Base-by-base conservation (phyloP, 2,113 vertebrate species). In the Bufo gargarizans region DNA sequence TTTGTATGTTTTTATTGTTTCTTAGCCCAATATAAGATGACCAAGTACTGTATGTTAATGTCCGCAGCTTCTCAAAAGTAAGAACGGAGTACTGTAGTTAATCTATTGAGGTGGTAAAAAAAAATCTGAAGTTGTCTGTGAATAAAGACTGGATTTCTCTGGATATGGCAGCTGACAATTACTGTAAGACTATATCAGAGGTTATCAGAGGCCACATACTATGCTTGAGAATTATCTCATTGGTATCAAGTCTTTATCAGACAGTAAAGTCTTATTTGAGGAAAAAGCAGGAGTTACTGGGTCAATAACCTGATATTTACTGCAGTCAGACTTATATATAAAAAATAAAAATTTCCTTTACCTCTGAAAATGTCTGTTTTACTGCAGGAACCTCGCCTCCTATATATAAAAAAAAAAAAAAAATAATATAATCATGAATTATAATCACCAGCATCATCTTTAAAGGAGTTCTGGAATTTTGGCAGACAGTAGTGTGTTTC, bases 321-420 rank as follows among this genome's bases (percentile, higher is more conserved):
- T 45, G 13, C 8, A 45, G 3, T 71, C 69, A 58, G 1, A 10
- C 12, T 11, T 47, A 47, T 0, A 17, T n/a, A n/a, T n/a, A 9
- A 69, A 74, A 85, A 45, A 6, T 22, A 59, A 61, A 56, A 16
- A 74, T 76, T 76, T 59, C 82, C 63, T 84, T 53, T 59, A 7
- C 69, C 4, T 71, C 82, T n/a, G 22, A 9, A 58, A 49, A 84
- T 0, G 47, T 56, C 53, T 77, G 49, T 13, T 77, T 88, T 67
- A 4, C 22, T 22, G 11, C 14, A 12, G n/a, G 14, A 33, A 9
- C 20, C 55, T 69, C 55, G 77, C 13, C 22, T 55, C 61, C 85
- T 79, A 50, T 1, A n/a, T n/a, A 16, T 16, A 19, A 63, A 12
- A 3, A n/a, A 65, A 69, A 56, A 10, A 72, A 17, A 43, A 43